Conservation (phyloP, 1,140 invertebrate species). For the Heterodera schachtii region DNA sequence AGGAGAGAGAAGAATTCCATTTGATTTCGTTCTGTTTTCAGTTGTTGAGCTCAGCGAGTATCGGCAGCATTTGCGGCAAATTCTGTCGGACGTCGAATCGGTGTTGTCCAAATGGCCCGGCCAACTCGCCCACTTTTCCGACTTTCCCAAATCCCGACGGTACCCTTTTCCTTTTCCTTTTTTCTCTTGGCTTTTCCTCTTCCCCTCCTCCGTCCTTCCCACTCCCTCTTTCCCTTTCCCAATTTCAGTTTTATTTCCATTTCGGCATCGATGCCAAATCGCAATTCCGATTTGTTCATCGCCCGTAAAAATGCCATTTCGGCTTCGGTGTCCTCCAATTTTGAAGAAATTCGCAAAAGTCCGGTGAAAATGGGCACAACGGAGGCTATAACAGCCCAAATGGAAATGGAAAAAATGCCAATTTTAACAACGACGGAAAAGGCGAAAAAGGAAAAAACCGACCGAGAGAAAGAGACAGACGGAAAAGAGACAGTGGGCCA, state of each 20-base stretch:
- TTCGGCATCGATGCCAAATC: neutral
- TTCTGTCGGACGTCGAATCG: neutral
- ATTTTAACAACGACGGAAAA: neutral
- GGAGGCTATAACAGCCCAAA: neutral
- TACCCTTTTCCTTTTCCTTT: neutral
- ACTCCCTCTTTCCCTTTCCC: neutral
- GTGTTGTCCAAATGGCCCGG: neutral
- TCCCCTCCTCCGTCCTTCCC: neutral
- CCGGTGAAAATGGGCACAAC: neutral
- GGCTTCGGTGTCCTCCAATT: constrained; percentile 1
- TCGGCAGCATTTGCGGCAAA: neutral
- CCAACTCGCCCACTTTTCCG: neutral
- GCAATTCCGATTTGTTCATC: constrained; percentile 5
- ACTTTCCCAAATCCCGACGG: constrained; percentile 5
- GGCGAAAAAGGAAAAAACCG: neutral
- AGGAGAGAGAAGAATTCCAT: too few species aligned
- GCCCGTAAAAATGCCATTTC: constrained; percentile 3
- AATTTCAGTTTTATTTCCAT: neutral
- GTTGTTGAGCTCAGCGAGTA: constrained; percentile 2
- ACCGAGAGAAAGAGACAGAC: neutral
- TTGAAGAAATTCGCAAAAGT: constrained; percentile 10
- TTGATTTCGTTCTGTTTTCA: neutral
- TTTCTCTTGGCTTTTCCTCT: neutral
- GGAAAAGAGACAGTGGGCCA: too few species aligned
- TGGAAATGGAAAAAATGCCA: neutral